Conservation (phyloP, 2,113 vertebrate genomes). For the Phocoena sinus region DNA sequence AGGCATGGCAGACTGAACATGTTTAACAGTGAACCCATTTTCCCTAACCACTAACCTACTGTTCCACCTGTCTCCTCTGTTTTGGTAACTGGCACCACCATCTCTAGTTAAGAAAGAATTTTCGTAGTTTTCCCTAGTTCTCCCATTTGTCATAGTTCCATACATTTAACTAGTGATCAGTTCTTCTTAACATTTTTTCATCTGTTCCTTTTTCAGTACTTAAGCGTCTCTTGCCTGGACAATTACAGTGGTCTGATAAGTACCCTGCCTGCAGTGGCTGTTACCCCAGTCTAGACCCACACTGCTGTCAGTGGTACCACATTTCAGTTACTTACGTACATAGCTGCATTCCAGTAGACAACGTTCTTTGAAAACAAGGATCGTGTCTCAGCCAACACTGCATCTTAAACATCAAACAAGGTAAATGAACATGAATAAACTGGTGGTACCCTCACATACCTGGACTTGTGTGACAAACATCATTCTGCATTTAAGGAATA, state of each 20-base stretch:
- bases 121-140: background rate
- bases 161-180: background rate
- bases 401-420: background rate
- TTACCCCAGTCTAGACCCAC: background rate
- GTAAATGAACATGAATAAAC: background rate
- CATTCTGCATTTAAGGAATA: background rate
- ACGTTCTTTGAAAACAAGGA: background rate
- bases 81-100: background rate
- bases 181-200: background rate
- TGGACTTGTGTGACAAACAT: background rate
- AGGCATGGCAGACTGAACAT: background rate
- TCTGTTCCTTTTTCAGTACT: background rate
- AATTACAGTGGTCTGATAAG: background rate
- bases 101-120: background rate
- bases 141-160: background rate
- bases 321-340: background rate
- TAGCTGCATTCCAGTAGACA: background rate
- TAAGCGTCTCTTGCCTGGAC: background rate
- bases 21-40: background rate
- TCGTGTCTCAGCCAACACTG: background rate
- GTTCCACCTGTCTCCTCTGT: background rate
- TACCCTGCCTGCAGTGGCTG: background rate
- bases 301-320: background rate
- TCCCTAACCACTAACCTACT: background rate
- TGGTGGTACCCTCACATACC: background rate